Evolutionary conservation across 2,113 vertebrate species (phyloP).

Genomic region (Alexandromys fortis): DNA sequence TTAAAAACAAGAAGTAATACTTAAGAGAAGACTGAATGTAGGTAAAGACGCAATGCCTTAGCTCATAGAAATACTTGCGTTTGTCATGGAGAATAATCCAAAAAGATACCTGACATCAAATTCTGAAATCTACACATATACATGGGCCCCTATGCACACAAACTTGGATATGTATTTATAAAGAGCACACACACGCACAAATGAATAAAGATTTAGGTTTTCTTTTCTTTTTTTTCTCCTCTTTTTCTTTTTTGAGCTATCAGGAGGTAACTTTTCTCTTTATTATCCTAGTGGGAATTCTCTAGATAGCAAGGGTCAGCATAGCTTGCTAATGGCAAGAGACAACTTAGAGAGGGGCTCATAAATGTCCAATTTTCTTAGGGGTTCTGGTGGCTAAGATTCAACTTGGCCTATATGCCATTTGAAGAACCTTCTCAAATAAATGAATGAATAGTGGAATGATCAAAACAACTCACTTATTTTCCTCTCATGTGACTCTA

Average conservation of each 20-base stretch:
- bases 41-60: neutral
- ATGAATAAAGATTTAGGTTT: neutral
- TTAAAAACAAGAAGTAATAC: conserved; percentile 1
- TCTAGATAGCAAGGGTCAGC: neutral
- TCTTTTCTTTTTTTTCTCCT: neutral
- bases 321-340: neutral
- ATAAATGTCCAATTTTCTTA: neutral
- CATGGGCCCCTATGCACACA: neutral
- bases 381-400: neutral
- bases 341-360: neutral
- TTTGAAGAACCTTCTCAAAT: conserved; percentile 18
- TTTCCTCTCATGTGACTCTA: neutral
- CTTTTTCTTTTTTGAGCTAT: neutral
- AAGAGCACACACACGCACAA: neutral
- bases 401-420: neutral
- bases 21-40: neutral
- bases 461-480: neutral
- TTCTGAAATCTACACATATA: neutral
- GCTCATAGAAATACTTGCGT: neutral
- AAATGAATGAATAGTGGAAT: neutral
- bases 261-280: neutral
- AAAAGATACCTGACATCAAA: neutral
- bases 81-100: neutral
- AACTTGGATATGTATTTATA: neutral
- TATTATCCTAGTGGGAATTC: neutral